These are phyloP conservation scores for Eurytoma adleriae DNA, from an alignment of 2,888 invertebrate genomes.

Conservation along the genomic window DNA sequence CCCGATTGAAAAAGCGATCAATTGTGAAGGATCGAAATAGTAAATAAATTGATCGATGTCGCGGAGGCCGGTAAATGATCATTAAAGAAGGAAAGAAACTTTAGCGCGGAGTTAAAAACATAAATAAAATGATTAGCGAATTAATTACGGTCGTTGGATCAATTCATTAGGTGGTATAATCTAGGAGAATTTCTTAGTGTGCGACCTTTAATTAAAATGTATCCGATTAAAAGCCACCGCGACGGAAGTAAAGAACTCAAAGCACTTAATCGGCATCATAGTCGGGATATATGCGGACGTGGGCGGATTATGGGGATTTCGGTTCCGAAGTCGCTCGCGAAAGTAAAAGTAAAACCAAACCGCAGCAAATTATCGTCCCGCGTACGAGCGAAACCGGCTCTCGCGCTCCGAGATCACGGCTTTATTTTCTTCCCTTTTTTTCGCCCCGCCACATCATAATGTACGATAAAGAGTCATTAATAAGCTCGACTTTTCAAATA, in stretches of 20 bases:
- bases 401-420: constrained; percentile 12
- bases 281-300: not conserved
- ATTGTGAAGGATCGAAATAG: not conserved
- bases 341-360: constrained; percentile 47
- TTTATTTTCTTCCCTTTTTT: not conserved
- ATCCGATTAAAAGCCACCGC: constrained; percentile 18
- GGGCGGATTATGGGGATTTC: constrained; percentile 34
- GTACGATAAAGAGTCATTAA: constrained; percentile 31
- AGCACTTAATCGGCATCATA: constrained; percentile 25
- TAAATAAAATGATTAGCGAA: not conserved
- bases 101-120: not conserved
- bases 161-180: constrained; percentile 17
- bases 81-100: no score
- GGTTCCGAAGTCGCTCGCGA: constrained; percentile 14
- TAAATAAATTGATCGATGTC: not conserved
- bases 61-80: not conserved
- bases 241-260: constrained; percentile 32
- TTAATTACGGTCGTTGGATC: constrained; percentile 14
- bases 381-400: constrained; percentile 35
- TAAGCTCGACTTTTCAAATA: constrained; percentile 32
- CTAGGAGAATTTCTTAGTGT: not conserved
- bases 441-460: constrained; percentile 14
- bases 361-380: constrained; percentile 37
- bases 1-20: no score
- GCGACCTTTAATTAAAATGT: constrained; percentile 29